A percentile compares a stretch with the other conserved stretches of the same genome.
Conservation (phyloP, 2,797 vertebrate genomes). For the Intellagama lesueurii region DNA sequence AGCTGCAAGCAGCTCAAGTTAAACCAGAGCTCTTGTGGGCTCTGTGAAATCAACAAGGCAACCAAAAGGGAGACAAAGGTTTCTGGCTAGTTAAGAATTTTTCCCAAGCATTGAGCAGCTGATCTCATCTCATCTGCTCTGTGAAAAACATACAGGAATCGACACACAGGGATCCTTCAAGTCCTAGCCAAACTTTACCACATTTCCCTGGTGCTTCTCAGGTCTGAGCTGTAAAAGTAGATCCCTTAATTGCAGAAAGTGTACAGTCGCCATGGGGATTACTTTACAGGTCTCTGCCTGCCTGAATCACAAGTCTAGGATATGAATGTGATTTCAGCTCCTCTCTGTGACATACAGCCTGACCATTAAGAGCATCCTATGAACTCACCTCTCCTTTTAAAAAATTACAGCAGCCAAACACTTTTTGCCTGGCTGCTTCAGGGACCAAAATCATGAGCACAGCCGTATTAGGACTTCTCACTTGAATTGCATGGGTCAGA, state of each 20-base stretch:
- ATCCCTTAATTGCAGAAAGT: no score
- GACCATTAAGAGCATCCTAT: background rate
- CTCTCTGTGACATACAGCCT: no score
- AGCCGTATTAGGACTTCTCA: no score
- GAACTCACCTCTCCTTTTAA: background rate
- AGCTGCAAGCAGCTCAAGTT: conserved; percentile 48
- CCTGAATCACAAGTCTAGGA: no score
- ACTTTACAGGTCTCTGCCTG: no score
- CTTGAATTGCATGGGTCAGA: no score
- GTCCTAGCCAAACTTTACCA: conserved; percentile 38
- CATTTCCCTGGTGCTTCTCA: conserved; percentile 36
- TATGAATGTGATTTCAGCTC: no score
- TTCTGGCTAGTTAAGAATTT: conserved; percentile 40
- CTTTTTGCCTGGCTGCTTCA: background rate
- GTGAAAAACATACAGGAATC: conserved; percentile 61
- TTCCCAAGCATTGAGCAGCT: conserved; percentile 62
- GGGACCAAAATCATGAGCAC: background rate
- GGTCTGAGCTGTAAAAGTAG: no score
- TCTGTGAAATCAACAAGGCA: conserved; percentile 41
- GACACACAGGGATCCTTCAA: conserved; percentile 45
- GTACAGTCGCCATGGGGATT: no score
- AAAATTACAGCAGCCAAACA: background rate
- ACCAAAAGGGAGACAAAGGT: conserved; percentile 43
- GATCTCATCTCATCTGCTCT: conserved; percentile 62
- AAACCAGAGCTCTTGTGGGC: conserved; percentile 38